A percentile compares a stretch with the other conserved stretches of the same genome.
These are phyloP conservation scores for Leptinotarsa undecemlineata DNA, from an alignment of 1,140 invertebrate species.

Conservation along the genomic window DNA sequence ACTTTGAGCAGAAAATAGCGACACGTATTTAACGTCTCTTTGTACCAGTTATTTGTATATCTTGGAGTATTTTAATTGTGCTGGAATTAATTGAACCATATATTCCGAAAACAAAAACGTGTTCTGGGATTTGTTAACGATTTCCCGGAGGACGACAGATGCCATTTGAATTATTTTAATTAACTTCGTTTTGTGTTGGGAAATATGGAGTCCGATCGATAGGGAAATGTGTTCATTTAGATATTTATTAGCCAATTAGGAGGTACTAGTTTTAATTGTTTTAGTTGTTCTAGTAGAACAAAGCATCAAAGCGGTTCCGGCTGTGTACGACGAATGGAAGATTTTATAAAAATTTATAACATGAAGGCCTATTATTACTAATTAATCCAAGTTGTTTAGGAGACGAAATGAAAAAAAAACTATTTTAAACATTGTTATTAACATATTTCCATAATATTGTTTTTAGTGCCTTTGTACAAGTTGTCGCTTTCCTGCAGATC, in stretches of 20 bases:
- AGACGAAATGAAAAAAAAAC: too few relatives aligned
- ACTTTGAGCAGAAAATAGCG: constrained; percentile 1
- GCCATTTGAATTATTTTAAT: constrained; percentile 26
- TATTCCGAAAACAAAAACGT: constrained; percentile 9
- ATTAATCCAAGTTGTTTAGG: too few relatives aligned
- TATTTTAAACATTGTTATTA: too few relatives aligned
- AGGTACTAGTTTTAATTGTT: constrained; percentile 1
- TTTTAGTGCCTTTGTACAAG: too few relatives aligned
- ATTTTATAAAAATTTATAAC: too few relatives aligned
- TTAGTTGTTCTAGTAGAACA: background rate
- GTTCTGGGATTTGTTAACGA: constrained; percentile 14
- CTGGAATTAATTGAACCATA: constrained; percentile 8
- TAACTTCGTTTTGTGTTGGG: constrained; percentile 11
- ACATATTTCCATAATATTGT: too few relatives aligned
- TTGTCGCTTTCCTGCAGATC: too few relatives aligned
- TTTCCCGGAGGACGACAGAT: constrained; percentile 11
- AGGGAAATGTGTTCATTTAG: constrained; percentile 25
- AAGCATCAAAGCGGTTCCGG: background rate
- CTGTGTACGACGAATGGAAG: too few relatives aligned
- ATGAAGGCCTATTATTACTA: too few relatives aligned
- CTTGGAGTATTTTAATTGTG: background rate
- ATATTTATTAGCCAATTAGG: constrained; percentile 26
- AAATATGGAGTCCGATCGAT: background rate
- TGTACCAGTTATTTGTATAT: constrained; percentile 3
- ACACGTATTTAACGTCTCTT: background rate